Evolutionary conservation across 2,888 invertebrate genomes (phyloP), one percentile per base, ranked within the genome.

Genomic region (Rhimphoctona megacephalus): DNA sequence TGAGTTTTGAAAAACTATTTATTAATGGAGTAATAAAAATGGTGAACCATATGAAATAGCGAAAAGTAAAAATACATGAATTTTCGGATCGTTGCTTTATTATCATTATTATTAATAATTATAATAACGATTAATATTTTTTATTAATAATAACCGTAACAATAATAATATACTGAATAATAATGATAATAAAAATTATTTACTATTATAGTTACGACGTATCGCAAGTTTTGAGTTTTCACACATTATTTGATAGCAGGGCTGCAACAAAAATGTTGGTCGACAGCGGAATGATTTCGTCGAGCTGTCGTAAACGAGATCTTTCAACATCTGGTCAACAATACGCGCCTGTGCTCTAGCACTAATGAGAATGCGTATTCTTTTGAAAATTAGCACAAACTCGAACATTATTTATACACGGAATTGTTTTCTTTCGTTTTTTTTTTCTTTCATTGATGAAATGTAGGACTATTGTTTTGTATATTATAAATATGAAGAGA

Each of bases 341-440:
- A 61, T 61, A 30, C 61, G 30, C 25, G 30, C 11, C 61, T 25
- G 61, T 61, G 61, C 61, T 30, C 57, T 9, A 57, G 5, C 22
- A 57, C 57, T 57, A 57, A 57, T 57, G 57, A 57, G 57, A 57
- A 57, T 57, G 57, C 57, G 57, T 14, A 57, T 57, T 57, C 57
- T 57, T 57, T 57, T 6, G 25, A 25, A 25, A 25, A 61, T 30
- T 30, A 61, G 61, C 61, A 61, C 61, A 61, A 61, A 61, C 61
- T 61, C 61, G 30, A 61, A 30, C 61, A 30, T 30, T 11, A 6
- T 57, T 57, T 17, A 30, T 61, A 17, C 17, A 17, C 17, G 30
- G 25, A 30, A 61, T 61, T 11, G 2, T 43, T 43, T 30, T 17
- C 6, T 7, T 1, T 2, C 5, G 25, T 57, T 25, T 25, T 57